Percentiles rank a stretch among this genome's conserved stretches.
These are phyloP conservation scores for Agapostemon virescens DNA, from an alignment of 2,888 invertebrate genomes.

Conservation along the genomic window DNA sequence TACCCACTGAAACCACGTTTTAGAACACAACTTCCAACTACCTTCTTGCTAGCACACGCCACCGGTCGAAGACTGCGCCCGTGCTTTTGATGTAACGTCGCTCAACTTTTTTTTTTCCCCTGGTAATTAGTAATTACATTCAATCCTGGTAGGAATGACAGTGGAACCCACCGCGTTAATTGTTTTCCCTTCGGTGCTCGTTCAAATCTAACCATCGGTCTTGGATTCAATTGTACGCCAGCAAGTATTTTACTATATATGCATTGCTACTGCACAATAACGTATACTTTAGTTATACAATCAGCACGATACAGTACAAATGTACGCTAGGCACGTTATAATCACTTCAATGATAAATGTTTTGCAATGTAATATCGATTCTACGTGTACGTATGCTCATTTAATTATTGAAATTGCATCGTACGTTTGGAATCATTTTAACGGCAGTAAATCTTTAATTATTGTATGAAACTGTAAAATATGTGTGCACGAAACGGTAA, in stretches of 20 bases:
- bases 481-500: neutral
- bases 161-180: constrained; percentile 7
- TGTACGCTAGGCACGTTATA: constrained; percentile 18
- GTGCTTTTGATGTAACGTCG: constrained; percentile 5
- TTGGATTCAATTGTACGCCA: constrained; percentile 4
- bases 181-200: neutral
- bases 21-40: constrained; percentile 42
- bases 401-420: neutral
- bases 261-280: neutral
- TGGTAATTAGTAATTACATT: constrained; percentile 8
- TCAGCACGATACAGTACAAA: constrained; percentile 14
- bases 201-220: neutral
- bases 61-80: constrained; percentile 48
- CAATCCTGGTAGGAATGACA: neutral
- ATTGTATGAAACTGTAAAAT: neutral
- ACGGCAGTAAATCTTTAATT: neutral
- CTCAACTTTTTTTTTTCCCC: constrained; percentile 19
- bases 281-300: constrained; percentile 27
- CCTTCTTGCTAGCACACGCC: constrained; percentile 38
- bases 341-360: constrained; percentile 36
- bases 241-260: neutral
- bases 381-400: neutral
- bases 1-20: constrained; percentile 40
- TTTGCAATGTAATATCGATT: constrained; percentile 2
- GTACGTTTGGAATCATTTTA: neutral